Percentiles rank a stretch among this genome's conserved stretches.
Evolutionary conservation across 2,888 invertebrate genomes (phyloP).

Genomic region (Caenorhabditis virilis): DNA sequence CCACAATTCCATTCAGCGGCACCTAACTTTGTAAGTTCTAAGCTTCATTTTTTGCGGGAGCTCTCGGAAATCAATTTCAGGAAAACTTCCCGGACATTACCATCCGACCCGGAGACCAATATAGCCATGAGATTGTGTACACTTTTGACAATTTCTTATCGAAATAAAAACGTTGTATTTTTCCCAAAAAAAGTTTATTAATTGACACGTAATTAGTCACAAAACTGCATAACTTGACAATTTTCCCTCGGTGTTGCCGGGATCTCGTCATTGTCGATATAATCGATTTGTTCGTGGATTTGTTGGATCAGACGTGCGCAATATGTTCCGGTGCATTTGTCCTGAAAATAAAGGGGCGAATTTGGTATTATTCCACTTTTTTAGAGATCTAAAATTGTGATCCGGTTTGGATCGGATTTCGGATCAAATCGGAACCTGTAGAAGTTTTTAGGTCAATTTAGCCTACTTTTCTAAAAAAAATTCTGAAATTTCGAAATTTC

Average conservation of each 20-base stretch:
- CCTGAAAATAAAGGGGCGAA: no score
- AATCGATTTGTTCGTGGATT: conserved; percentile 22
- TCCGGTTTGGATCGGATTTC: no score
- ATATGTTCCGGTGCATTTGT: conserved; percentile 8
- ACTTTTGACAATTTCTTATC: conserved; percentile 41
- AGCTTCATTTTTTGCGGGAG: no score
- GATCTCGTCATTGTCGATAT: conserved; percentile 21
- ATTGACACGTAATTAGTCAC: conserved; percentile 1
- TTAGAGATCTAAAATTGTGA: no score
- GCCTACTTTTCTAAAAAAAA: no score
- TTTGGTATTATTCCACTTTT: no score
- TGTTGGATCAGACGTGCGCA: conserved; percentile 21
- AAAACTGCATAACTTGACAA: conserved; percentile 16
- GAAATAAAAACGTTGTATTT: background rate
- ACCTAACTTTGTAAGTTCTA: conserved; percentile 46
- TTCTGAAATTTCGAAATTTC: no score
- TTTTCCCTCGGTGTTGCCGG: conserved; percentile 12
- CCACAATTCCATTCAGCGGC: conserved; percentile 44
- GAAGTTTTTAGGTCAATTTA: no score
- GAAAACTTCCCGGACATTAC: conserved; percentile 39
- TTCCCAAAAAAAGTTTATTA: background rate
- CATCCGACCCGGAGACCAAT: conserved; percentile 29
- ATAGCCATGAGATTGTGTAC: conserved; percentile 48
- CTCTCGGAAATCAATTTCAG: no score
- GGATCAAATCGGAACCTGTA: no score